phyloP scores from a whole-genome alignment of 2,888 invertebrate genomes.

The Sphecodes monilicornis region DNA sequence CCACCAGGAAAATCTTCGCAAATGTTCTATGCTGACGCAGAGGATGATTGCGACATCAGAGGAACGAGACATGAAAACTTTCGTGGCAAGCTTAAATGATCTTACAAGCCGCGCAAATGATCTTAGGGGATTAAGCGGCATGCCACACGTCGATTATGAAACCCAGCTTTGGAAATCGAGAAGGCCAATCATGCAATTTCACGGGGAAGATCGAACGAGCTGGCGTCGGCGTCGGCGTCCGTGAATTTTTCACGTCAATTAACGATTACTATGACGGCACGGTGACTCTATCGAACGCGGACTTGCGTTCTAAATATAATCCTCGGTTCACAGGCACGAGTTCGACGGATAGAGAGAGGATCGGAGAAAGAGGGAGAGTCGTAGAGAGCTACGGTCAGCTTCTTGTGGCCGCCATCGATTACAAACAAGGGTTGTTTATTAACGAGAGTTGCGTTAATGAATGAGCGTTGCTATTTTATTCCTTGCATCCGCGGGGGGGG shows the following conservation, averaged over 20 bases:
- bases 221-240: slow-evolving; percentile 6
- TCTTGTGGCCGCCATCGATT: slow-evolving; percentile 35
- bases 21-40: background rate
- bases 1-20: too few relatives aligned
- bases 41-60: background rate
- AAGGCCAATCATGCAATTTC: slow-evolving; percentile 4
- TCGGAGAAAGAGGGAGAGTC: background rate
- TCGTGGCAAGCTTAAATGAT: slow-evolving; percentile 45
- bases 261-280: slow-evolving; percentile 49
- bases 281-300: slow-evolving; percentile 62
- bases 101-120: slow-evolving; percentile 50
- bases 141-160: slow-evolving; percentile 47
- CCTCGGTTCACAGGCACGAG: slow-evolving; percentile 27
- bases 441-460: slow-evolving; percentile 48
- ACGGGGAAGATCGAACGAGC: slow-evolving; percentile 1
- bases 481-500: background rate
- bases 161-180: slow-evolving; percentile 6
- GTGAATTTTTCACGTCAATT: slow-evolving; percentile 56
- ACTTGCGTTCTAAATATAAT: slow-evolving; percentile 62
- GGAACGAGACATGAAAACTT: slow-evolving; percentile 35
- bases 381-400: slow-evolving; percentile 32
- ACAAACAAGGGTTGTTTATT: slow-evolving; percentile 36
- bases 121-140: slow-evolving; percentile 53
- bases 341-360: background rate
- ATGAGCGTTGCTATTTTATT: slow-evolving; percentile 32